These are phyloP conservation scores for Drosophila barbarae DNA, from an alignment of 2,888 invertebrate species.

Conservation along the genomic window DNA sequence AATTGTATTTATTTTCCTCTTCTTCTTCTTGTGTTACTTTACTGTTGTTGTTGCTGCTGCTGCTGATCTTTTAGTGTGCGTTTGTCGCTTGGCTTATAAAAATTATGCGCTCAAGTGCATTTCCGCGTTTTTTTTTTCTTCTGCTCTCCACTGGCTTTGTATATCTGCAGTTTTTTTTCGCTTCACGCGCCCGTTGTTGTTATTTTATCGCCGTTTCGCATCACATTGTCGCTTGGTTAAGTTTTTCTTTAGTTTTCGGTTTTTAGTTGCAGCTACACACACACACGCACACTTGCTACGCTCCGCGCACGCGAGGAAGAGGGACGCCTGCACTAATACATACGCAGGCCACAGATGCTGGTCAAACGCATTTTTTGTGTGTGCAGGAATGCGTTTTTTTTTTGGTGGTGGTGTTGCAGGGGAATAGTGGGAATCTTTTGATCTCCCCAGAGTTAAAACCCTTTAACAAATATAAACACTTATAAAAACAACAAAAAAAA, in stretches of 20 bases:
- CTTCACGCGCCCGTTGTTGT: constrained; percentile 24
- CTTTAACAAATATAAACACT: constrained; percentile 12
- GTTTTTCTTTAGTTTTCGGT: constrained; percentile 29
- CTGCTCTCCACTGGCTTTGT: constrained; percentile 25
- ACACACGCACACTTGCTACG: constrained; percentile 3
- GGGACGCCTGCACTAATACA: constrained; percentile 26
- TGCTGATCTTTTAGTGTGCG: constrained; percentile 22
- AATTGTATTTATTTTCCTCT: constrained; percentile 17
- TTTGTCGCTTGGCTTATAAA: constrained; percentile 61
- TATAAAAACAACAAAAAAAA: constrained; percentile 4
- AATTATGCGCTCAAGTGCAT: constrained; percentile 73
- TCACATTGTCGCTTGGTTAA: constrained; percentile 53
- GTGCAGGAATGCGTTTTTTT: constrained; percentile 36
- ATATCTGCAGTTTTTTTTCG: constrained; percentile 43
- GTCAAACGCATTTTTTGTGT: constrained; percentile 25
- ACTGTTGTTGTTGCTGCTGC: constrained; percentile 36
- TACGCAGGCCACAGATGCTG: constrained; percentile 15
- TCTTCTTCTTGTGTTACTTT: constrained; percentile 17
- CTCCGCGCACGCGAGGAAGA: neutral
- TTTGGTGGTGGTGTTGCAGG: neutral
- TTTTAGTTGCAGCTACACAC: constrained; percentile 26
- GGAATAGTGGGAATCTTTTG: neutral
- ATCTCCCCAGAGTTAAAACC: constrained; percentile 7
- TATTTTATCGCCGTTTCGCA: constrained; percentile 54
- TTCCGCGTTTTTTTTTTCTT: constrained; percentile 63